Conservation (phyloP, 2,888 invertebrate species). For the Aethes cnicana region DNA sequence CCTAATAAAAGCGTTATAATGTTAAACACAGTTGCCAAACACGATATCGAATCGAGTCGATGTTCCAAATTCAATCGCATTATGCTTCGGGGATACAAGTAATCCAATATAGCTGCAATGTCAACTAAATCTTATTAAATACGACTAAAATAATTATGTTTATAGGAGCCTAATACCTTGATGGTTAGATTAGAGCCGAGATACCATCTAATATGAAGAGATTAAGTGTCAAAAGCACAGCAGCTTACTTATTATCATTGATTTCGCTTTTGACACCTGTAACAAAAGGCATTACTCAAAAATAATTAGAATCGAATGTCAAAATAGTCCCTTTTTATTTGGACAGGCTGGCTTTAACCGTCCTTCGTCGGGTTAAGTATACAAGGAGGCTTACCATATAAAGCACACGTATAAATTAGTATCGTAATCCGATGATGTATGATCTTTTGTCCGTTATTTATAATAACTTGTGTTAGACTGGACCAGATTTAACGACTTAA, state of each 20-base stretch:
- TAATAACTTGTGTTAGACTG: slow-evolving; percentile 56
- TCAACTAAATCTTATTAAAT: slow-evolving; percentile 42
- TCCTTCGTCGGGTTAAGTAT: slow-evolving; percentile 64
- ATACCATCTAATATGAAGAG: slow-evolving; percentile 52
- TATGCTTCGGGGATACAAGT: slow-evolving; percentile 2
- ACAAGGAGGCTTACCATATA: slow-evolving; percentile 61
- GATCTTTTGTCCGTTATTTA: slow-evolving; percentile 56
- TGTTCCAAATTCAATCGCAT: slow-evolving; percentile 4
- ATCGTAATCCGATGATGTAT: slow-evolving; percentile 75
- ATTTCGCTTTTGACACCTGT: slow-evolving; percentile 46
- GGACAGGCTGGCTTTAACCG: slow-evolving; percentile 53
- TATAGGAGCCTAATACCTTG: slow-evolving; percentile 42
- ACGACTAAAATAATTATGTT: slow-evolving; percentile 46
- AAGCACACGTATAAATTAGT: slow-evolving; percentile 71
- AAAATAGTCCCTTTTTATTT: slow-evolving; percentile 70
- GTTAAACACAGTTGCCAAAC: not conserved
- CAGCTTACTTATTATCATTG: slow-evolving; percentile 50
- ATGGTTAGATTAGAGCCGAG: slow-evolving; percentile 29
- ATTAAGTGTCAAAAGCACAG: slow-evolving; percentile 52
- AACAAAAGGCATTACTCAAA: slow-evolving; percentile 68
- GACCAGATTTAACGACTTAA: slow-evolving; percentile 66
- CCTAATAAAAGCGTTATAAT: not conserved
- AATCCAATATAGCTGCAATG: slow-evolving; percentile 26
- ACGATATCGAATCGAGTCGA: not conserved
- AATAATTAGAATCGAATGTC: slow-evolving; percentile 76